A percentile compares a stretch with the other conserved stretches of the same genome.
phyloP scores from a whole-genome alignment of 2,113 vertebrate genomes.

The Rhinopithecus roxellana region DNA sequence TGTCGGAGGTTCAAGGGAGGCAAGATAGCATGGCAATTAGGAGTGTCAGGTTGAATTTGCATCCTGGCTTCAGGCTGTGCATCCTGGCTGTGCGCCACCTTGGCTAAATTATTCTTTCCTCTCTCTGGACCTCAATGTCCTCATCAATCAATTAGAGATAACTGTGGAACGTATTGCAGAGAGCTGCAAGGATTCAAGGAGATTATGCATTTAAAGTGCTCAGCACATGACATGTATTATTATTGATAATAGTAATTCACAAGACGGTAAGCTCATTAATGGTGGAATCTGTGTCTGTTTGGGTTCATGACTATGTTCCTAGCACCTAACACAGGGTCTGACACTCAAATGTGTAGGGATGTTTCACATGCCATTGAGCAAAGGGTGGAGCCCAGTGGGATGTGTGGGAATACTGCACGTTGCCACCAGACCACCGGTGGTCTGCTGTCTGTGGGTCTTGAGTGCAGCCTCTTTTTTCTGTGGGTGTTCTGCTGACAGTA shows the following conservation, averaged over 20 bases:
- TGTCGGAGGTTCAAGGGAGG: neutral
- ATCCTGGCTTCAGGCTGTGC: neutral
- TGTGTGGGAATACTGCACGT: rapidly evolving
- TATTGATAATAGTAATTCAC: too few relatives aligned
- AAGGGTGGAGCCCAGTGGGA: neutral
- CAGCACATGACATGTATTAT: neutral
- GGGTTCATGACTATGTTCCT: neutral
- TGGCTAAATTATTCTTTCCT: neutral
- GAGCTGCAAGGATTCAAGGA: neutral
- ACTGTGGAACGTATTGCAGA: neutral
- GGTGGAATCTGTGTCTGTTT: neutral
- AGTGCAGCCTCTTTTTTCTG: neutral
- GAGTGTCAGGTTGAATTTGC: neutral
- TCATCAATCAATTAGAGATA: neutral
- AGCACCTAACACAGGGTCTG: neutral
- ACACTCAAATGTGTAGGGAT: neutral
- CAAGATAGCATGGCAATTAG: rapidly evolving
- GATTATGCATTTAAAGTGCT: neutral
- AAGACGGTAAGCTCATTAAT: neutral
- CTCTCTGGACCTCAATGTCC: neutral
- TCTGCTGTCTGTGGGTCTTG: neutral
- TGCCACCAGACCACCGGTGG: neutral
- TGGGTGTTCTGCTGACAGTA: neutral
- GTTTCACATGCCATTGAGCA: neutral
- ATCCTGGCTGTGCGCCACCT: neutral